Percentiles rank a stretch among this genome's conserved stretches.
Evolutionary conservation across 2,113 vertebrate species (phyloP).

Genomic region (Corythaeola cristata): DNA sequence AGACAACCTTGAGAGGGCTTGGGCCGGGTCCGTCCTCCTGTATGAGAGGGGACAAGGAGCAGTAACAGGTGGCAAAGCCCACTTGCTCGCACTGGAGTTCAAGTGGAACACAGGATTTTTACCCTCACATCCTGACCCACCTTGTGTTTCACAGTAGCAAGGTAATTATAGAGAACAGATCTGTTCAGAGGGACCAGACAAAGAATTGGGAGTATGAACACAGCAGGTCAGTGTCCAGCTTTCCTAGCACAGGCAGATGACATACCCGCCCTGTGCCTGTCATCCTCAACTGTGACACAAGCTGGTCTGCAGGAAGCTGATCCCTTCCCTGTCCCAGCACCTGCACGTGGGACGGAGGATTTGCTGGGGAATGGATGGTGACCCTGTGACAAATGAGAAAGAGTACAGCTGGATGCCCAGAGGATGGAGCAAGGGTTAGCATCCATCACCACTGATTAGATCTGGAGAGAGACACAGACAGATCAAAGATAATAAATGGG

Average conservation of each 20-base stretch:
- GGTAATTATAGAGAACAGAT: background rate
- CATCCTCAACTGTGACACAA: background rate
- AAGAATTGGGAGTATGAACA: background rate
- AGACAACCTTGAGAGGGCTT: background rate
- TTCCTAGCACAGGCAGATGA: background rate
- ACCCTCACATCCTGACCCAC: background rate
- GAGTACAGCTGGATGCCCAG: constrained; percentile 22
- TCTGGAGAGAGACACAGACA: background rate
- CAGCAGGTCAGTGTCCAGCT: background rate
- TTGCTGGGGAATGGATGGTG: background rate
- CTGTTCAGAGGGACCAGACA: background rate
- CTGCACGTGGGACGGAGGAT: background rate
- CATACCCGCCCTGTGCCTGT: background rate
- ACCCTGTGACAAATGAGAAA: constrained; percentile 39
- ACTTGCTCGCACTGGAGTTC: background rate
- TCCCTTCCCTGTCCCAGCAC: background rate
- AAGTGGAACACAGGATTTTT: background rate
- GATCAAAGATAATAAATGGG: constrained; percentile 48
- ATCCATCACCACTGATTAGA: constrained; percentile 68
- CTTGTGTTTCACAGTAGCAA: background rate
- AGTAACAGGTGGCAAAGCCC: background rate
- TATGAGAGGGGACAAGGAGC: background rate
- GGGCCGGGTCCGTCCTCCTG: background rate
- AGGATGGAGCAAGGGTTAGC: constrained; percentile 2
- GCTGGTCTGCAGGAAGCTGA: background rate